These are phyloP conservation scores for Aurelia coerulea DNA, from an alignment of 30 jellyfish, hydroid and myxozoan species.

Conservation along the genomic window DNA sequence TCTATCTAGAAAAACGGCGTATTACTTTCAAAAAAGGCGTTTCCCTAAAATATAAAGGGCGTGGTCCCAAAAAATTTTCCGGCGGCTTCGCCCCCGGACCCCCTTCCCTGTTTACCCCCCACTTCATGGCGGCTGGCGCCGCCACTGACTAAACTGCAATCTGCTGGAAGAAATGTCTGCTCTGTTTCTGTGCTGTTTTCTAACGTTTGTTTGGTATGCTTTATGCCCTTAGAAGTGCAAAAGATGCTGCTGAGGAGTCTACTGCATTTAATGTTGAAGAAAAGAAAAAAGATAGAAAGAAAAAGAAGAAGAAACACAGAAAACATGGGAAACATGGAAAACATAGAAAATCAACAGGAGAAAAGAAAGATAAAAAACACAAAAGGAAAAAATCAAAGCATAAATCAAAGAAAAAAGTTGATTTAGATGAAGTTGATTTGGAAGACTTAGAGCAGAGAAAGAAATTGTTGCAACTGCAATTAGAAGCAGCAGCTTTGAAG, in stretches of 20 bases:
- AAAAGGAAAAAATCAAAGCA: slow-evolving; percentile 50
- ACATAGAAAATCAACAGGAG: slow-evolving; percentile 18
- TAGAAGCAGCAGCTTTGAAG: slow-evolving; percentile 64
- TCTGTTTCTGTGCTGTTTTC: background rate
- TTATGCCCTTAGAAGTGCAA: background rate
- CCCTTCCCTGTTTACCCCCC: too few relatives aligned
- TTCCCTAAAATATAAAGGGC: too few relatives aligned
- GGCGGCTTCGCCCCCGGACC: too few relatives aligned
- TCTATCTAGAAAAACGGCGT: too few relatives aligned
- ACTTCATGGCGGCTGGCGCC: too few relatives aligned
- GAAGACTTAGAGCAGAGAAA: slow-evolving; percentile 86
- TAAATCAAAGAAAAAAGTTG: slow-evolving; percentile 32
- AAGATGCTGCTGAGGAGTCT: background rate
- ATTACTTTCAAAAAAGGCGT: too few relatives aligned
- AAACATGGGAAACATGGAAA: slow-evolving; percentile 64
- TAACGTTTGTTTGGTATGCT: background rate
- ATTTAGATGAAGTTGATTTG: slow-evolving; percentile 74
- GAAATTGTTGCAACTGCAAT: slow-evolving; percentile 66
- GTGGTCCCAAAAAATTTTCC: too few relatives aligned
- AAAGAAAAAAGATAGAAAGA: slow-evolving; percentile 10
- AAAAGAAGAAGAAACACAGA: slow-evolving; percentile 66
- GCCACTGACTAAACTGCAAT: too few relatives aligned
- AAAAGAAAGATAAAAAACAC: slow-evolving; percentile 52
- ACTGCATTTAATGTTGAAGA: background rate
- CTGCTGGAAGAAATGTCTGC: background rate